A percentile compares a stretch with the other conserved stretches of the same genome.
phyloP scores from a whole-genome alignment of 2,113 vertebrate species.

The Stegostoma tigrinum region DNA sequence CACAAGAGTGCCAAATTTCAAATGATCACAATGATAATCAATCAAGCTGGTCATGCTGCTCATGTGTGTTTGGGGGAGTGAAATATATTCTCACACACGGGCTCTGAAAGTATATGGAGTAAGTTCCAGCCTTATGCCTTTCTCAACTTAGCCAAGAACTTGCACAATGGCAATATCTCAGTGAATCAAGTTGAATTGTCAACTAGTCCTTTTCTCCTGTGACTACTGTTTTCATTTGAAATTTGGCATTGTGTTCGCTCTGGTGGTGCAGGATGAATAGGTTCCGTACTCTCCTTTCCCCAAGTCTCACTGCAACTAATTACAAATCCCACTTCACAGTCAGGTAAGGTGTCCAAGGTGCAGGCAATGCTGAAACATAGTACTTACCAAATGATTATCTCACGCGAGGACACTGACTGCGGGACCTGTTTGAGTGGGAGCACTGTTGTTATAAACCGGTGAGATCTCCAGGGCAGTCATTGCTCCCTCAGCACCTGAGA shows the following conservation, averaged over 20 bases:
- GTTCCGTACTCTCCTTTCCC: background rate
- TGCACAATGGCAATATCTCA: background rate
- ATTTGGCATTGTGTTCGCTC: background rate
- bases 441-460: too few relatives aligned
- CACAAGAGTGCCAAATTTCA: too few relatives aligned
- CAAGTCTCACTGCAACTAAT: background rate
- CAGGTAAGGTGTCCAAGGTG: too few relatives aligned
- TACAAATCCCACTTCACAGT: background rate
- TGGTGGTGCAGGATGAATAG: background rate
- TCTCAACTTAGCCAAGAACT: background rate
- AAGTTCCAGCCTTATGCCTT: background rate
- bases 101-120: background rate
- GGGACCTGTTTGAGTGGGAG: too few relatives aligned
- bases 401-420: too few relatives aligned
- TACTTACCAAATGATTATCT: too few relatives aligned
- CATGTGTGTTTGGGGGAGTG: background rate
- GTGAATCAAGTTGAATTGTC: background rate
- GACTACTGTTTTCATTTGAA: background rate
- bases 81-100: background rate
- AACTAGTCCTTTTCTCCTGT: background rate
- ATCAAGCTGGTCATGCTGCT: background rate
- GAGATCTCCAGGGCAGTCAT: too few relatives aligned
- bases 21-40: background rate
- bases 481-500: background rate
- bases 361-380: too few relatives aligned